phyloP scores from a whole-genome alignment of 2,797 vertebrate genomes.

The Acropternis orthonyx region DNA sequence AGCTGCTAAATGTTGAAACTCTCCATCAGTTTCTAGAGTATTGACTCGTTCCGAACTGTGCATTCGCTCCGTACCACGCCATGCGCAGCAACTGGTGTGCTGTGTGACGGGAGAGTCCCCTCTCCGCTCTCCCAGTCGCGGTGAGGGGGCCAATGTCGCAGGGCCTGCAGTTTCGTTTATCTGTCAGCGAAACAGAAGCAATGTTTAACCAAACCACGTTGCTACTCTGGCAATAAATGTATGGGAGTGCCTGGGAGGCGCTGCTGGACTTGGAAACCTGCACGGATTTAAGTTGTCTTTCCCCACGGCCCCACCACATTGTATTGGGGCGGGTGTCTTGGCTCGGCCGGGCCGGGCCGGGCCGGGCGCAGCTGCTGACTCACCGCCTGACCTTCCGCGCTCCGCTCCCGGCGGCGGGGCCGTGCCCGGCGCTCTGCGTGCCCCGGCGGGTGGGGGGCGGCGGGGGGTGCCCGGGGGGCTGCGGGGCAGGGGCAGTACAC shows the following conservation, averaged over 20 bases:
- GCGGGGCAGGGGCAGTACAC: conserved; percentile 55
- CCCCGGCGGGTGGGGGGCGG: too few relatives aligned
- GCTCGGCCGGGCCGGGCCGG: neutral
- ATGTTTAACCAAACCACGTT: neutral
- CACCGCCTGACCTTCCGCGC: neutral
- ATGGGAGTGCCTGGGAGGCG: neutral
- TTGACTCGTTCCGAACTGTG: neutral
- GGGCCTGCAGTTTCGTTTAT: too few relatives aligned
- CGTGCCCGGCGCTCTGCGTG: too few relatives aligned
- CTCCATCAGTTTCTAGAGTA: neutral
- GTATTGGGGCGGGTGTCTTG: accelerated
- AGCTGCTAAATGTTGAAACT: neutral
- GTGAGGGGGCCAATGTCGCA: too few relatives aligned
- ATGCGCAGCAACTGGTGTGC: accelerated
- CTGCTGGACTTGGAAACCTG: neutral
- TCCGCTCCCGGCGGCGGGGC: neutral
- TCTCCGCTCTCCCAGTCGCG: too few relatives aligned
- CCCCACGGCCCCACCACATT: too few relatives aligned
- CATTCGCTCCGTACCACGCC: accelerated
- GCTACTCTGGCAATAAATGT: neutral
- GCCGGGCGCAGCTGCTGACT: neutral
- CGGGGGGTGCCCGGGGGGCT: accelerated
- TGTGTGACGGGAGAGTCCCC: too few relatives aligned
- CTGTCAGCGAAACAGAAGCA: too few relatives aligned
- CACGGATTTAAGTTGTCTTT: neutral